phyloP scores from a whole-genome alignment of 2,888 invertebrate genomes.

The Amiota mariae region DNA sequence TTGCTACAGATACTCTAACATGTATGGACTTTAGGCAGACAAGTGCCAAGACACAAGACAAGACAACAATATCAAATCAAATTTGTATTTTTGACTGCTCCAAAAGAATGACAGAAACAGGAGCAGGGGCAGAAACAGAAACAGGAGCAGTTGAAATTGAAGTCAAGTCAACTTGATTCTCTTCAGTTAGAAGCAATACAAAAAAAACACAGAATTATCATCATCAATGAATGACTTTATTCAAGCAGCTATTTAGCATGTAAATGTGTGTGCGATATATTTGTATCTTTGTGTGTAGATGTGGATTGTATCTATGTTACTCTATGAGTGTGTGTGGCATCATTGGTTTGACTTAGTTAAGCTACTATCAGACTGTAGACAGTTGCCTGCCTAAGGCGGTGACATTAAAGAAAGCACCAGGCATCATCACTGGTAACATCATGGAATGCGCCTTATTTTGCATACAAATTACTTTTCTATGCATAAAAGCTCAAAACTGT shows the following conservation, averaged over 20 bases:
- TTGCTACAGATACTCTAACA: neutral
- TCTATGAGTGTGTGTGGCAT: neutral
- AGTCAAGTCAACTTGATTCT: too few species aligned
- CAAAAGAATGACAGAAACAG: constrained; percentile 35
- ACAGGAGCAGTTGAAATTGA: neutral
- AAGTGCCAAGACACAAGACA: constrained; percentile 14
- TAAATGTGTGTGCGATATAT: constrained; percentile 49
- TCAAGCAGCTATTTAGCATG: constrained; percentile 62
- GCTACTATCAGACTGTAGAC: neutral
- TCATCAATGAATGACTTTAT: constrained; percentile 54
- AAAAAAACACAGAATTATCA: constrained; percentile 35
- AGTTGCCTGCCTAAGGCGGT: constrained; percentile 25
- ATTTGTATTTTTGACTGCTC: constrained; percentile 51
- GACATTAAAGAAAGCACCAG: constrained; percentile 4
- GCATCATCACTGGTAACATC: constrained; percentile 35
- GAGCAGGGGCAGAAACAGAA: neutral
- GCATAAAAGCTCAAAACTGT: constrained; percentile 34
- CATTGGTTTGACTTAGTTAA: constrained; percentile 4
- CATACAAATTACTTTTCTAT: constrained; percentile 65
- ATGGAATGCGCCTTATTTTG: constrained; percentile 52
- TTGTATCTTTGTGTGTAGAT: neutral
- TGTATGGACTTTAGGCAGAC: neutral
- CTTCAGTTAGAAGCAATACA: too few species aligned
- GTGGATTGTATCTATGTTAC: too few species aligned
- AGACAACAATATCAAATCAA: constrained; percentile 52